Evolutionary conservation across 2,113 vertebrate species (phyloP).

Genomic region (Nothobranchius furzeri): DNA sequence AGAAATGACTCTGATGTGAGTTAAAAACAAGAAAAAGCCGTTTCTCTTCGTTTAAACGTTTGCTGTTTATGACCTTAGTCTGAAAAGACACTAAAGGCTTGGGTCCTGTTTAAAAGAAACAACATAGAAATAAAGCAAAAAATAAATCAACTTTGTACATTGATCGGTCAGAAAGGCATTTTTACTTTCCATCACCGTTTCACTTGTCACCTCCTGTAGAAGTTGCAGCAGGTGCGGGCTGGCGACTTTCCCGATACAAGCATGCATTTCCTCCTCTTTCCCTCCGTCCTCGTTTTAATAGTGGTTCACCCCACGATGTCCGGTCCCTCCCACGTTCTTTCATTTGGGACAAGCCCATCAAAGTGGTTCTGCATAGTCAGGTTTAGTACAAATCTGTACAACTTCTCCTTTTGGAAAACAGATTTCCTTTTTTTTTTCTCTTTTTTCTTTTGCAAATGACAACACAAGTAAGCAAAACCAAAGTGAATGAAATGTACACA

Average conservation of each 20-base stretch:
- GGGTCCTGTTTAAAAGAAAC: slow-evolving; percentile 63
- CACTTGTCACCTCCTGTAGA: slow-evolving; percentile 30
- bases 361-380: slow-evolving; percentile 86
- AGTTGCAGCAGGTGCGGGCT: slow-evolving; percentile 53
- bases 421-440: slow-evolving; percentile 41
- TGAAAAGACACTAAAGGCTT: slow-evolving; percentile 76
- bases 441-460: slow-evolving; percentile 41
- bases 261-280: slow-evolving; percentile 34
- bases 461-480: slow-evolving; percentile 35
- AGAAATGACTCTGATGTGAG: too few relatives aligned
- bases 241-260: slow-evolving; percentile 56
- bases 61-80: slow-evolving; percentile 23
- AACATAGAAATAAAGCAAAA: slow-evolving; percentile 50
- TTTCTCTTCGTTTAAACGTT: slow-evolving; percentile 31
- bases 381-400: slow-evolving; percentile 63
- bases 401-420: slow-evolving; percentile 71
- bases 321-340: slow-evolving; percentile 4
- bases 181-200: slow-evolving; percentile 35
- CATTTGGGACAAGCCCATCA: slow-evolving; percentile 50
- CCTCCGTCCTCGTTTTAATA: slow-evolving; percentile 7
- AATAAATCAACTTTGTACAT: slow-evolving; percentile 73
- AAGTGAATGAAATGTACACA: slow-evolving; percentile 78
- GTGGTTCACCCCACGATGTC: slow-evolving; percentile 51
- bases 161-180: slow-evolving; percentile 71
- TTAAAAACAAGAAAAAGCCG: background rate